phyloP scores from a whole-genome alignment of 2,113 vertebrate species.

The Fulica atra region DNA sequence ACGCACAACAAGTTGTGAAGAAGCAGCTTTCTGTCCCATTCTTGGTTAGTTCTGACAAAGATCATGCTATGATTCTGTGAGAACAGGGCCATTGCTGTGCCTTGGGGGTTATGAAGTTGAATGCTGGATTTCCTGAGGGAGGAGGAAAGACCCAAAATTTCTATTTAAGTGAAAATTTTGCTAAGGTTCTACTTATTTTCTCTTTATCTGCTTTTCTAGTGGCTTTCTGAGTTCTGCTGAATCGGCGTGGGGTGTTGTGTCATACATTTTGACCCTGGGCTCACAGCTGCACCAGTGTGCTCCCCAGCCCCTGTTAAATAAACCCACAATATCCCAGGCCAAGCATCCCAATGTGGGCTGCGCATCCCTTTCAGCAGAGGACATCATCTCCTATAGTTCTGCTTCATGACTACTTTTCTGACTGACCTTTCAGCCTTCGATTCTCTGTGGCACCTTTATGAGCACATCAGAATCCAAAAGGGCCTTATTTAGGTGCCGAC shows the following conservation, averaged over 20 bases:
- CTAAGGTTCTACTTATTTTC: not conserved
- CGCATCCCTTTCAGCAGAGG: accelerated
- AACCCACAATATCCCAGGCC: not conserved
- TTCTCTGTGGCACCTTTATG: not conserved
- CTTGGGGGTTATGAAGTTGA: not conserved
- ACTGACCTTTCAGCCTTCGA: not conserved
- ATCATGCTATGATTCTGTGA: too few relatives aligned
- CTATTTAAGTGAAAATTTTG: not conserved
- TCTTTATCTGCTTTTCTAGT: not conserved
- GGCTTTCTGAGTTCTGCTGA: accelerated
- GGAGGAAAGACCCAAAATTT: not conserved
- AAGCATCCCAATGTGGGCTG: not conserved
- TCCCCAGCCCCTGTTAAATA: not conserved
- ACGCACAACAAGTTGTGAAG: not conserved
- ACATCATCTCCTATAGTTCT: not conserved
- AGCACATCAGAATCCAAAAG: not conserved
- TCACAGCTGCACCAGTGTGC: not conserved
- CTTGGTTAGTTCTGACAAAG: not conserved
- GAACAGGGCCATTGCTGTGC: not conserved
- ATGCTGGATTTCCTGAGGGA: not conserved
- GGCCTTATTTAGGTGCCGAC: not conserved
- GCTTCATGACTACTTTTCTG: not conserved
- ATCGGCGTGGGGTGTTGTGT: accelerated
- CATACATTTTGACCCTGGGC: not conserved
- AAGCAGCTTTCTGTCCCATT: not conserved